phyloP scores from a whole-genome alignment of 1,140 invertebrate genomes.

The Stratiolaelaps scimitus region DNA sequence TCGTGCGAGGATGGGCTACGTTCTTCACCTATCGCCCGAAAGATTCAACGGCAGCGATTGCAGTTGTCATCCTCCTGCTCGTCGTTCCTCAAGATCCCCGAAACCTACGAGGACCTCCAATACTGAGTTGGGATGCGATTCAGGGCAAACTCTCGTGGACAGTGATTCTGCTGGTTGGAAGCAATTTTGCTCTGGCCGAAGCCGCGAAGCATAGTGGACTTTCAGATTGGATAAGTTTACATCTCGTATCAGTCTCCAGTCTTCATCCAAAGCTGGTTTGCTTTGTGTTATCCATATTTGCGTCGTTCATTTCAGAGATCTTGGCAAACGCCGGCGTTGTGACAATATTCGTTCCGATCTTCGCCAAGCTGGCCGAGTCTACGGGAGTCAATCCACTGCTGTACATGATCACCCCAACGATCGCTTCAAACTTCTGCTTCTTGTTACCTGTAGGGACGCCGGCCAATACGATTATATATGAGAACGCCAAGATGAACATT shows the following conservation, averaged over 20 bases:
- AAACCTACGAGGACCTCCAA: background rate
- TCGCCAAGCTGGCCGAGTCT: background rate
- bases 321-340: slow-evolving; percentile 10
- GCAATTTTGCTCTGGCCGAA: slow-evolving; percentile 3
- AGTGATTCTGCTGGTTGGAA: background rate
- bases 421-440: slow-evolving; percentile 5
- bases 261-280: background rate
- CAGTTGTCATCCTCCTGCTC: slow-evolving; percentile 4
- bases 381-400: slow-evolving; percentile 6
- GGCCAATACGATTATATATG: slow-evolving; percentile 5
- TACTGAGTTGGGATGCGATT: slow-evolving; percentile 2
- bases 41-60: slow-evolving; percentile 12
- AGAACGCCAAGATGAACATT: background rate
- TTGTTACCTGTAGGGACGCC: background rate
- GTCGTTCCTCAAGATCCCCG: background rate
- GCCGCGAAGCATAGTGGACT: slow-evolving; percentile 44
- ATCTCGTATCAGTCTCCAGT: background rate
- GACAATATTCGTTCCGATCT: background rate
- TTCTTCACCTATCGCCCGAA: slow-evolving; percentile 38
- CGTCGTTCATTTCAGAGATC: slow-evolving; percentile 1
- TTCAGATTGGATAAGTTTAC: slow-evolving; percentile 50
- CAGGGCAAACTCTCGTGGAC: slow-evolving; percentile 8
- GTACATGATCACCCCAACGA: slow-evolving; percentile 23
- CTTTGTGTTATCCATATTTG: background rate
- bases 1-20: slow-evolving; percentile 46